Evolutionary conservation across 2,797 vertebrate species (phyloP).

Genomic region (Limosa lapponica): DNA sequence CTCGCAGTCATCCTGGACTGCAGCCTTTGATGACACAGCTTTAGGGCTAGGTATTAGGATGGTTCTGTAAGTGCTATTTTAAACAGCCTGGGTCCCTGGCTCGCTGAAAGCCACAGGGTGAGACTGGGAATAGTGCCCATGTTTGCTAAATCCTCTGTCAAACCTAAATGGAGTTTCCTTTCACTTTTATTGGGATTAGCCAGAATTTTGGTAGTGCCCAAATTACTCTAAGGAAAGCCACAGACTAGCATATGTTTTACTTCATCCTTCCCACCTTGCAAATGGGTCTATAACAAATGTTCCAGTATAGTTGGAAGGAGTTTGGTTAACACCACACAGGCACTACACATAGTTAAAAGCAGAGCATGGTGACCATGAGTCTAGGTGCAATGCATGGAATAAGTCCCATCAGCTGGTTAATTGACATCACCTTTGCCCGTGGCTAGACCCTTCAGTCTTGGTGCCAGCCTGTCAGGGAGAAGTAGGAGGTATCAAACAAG

Average conservation of each 20-base stretch:
- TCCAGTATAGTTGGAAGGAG: not conserved
- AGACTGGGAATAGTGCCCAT: not conserved
- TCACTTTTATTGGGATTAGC: not conserved
- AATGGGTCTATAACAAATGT: not conserved
- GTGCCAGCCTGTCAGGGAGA: not conserved
- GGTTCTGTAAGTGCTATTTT: not conserved
- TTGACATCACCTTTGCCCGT: not conserved
- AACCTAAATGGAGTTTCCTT: not conserved
- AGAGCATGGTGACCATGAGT: rapidly evolving
- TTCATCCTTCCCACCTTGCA: not conserved
- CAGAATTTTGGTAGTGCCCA: not conserved
- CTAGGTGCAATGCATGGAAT: not conserved
- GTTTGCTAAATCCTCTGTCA: not conserved
- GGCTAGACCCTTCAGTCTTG: not conserved
- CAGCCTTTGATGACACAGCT: not conserved
- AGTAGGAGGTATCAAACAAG: not conserved
- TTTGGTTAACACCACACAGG: not conserved
- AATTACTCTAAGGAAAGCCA: not conserved
- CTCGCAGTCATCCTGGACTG: not conserved
- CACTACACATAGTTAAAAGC: not conserved
- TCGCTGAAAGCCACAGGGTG: not conserved
- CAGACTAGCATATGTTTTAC: not conserved
- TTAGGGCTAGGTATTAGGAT: not conserved
- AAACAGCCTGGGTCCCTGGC: not conserved
- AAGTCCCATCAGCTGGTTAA: not conserved